Percentiles rank a stretch among this genome's conserved stretches.
Conservation (phyloP, 2,888 invertebrate genomes). For the Gandaritis pyraliata region DNA sequence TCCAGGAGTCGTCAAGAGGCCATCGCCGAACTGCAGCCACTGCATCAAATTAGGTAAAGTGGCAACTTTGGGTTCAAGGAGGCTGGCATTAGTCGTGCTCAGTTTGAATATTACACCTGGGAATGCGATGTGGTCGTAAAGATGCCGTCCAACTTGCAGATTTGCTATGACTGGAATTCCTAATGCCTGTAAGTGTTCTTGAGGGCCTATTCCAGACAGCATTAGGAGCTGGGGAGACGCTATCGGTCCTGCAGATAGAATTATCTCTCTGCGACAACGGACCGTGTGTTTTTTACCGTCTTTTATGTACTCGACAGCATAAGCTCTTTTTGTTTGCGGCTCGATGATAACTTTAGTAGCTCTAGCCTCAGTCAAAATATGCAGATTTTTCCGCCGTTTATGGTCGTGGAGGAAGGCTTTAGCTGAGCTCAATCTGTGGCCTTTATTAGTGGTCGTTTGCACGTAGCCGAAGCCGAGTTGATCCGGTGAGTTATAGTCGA, state of each 20-base stretch:
- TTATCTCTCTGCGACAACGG: constrained; percentile 90
- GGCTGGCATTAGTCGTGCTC: constrained; percentile 72
- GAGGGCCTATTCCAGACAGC: constrained; percentile 90
- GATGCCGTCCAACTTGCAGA: constrained; percentile 86
- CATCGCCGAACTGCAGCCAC: constrained; percentile 80
- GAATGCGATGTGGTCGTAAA: constrained; percentile 86
- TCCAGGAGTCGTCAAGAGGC: constrained; percentile 85
- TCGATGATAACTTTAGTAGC: constrained; percentile 77
- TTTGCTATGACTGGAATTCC: constrained; percentile 86
- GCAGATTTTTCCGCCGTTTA: constrained; percentile 86
- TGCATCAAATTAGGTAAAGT: constrained; percentile 71
- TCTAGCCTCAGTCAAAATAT: constrained; percentile 71
- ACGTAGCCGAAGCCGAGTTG: constrained; percentile 85
- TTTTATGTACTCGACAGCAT: constrained; percentile 88
- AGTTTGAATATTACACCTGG: constrained; percentile 78
- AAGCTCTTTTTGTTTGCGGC: constrained; percentile 85
- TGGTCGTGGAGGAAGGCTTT: constrained; percentile 87
- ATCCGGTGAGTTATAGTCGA: constrained; percentile 86
- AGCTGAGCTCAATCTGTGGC: constrained; percentile 87
- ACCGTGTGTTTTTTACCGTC: constrained; percentile 79
- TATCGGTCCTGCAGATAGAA: constrained; percentile 93
- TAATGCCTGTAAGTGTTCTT: constrained; percentile 81
- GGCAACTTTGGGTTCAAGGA: constrained; percentile 71
- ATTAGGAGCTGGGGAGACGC: constrained; percentile 96
- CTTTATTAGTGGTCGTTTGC: constrained; percentile 83